A percentile compares a stretch with the other conserved stretches of the same genome.
These are phyloP conservation scores for Junonia oenone DNA, from an alignment of 2,888 invertebrate species.

Conservation along the genomic window DNA sequence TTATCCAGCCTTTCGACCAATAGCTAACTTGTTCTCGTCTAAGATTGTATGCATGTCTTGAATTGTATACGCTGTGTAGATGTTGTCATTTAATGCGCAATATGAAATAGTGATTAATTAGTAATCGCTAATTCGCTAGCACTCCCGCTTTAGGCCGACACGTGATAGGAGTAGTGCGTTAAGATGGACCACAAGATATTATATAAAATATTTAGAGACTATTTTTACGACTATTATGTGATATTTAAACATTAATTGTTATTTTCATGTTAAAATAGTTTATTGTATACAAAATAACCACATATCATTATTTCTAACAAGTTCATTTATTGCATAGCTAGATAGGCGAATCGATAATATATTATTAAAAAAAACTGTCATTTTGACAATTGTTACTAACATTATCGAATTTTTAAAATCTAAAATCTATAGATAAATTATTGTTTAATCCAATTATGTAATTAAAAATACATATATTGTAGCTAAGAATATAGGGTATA, in stretches of 20 bases:
- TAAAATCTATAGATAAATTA: slow-evolving; percentile 18
- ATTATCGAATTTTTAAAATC: slow-evolving; percentile 5
- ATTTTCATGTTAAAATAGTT: slow-evolving; percentile 66
- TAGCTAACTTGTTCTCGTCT: neutral
- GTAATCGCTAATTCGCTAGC: slow-evolving; percentile 18
- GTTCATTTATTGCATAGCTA: slow-evolving; percentile 26
- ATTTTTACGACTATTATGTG: slow-evolving; percentile 71
- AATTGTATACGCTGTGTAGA: neutral
- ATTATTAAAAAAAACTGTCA: slow-evolving; percentile 7
- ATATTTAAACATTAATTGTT: slow-evolving; percentile 69
- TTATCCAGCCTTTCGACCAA: neutral
- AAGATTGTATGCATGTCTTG: neutral
- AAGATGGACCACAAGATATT: slow-evolving; percentile 69
- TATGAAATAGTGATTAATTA: neutral
- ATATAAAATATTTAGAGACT: slow-evolving; percentile 52
- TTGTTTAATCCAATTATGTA: slow-evolving; percentile 20
- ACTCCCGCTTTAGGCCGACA: slow-evolving; percentile 35
- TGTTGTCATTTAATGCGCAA: slow-evolving; percentile 1
- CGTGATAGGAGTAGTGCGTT: slow-evolving; percentile 53
- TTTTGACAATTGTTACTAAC: slow-evolving; percentile 12
- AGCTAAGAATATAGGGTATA: slow-evolving; percentile 9
- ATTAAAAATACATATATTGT: slow-evolving; percentile 8
- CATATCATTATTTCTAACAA: slow-evolving; percentile 73
- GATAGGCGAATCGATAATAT: slow-evolving; percentile 14
- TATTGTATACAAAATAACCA: slow-evolving; percentile 63